phyloP scores from a whole-genome alignment of 2,113 vertebrate species.

The Seriola rivoliana region DNA sequence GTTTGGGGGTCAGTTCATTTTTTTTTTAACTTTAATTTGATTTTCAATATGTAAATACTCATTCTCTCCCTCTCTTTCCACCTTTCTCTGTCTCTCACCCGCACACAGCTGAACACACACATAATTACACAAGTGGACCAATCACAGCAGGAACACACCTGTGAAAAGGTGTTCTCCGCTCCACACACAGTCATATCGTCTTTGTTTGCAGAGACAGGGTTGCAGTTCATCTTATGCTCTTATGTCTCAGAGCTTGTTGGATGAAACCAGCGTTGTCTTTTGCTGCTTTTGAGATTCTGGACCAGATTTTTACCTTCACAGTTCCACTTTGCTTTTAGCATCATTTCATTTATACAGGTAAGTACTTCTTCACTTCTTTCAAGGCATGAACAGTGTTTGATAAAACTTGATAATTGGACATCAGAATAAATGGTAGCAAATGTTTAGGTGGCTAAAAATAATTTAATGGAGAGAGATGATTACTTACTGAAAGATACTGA shows the following conservation, averaged over 20 bases:
- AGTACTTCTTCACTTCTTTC: background rate
- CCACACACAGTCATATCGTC: background rate
- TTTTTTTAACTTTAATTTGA: constrained; percentile 6
- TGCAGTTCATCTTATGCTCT: constrained; percentile 6
- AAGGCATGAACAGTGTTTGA: background rate
- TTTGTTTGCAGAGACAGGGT: constrained; percentile 16
- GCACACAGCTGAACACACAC: background rate
- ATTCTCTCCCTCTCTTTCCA: background rate
- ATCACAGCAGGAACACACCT: constrained; percentile 32
- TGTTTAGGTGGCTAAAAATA: background rate
- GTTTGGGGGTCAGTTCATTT: background rate
- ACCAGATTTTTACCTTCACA: background rate
- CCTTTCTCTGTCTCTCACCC: background rate
- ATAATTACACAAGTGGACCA: constrained; percentile 21
- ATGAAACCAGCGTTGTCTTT: background rate
- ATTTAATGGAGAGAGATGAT: background rate
- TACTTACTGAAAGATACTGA: background rate
- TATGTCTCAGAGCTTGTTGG: background rate
- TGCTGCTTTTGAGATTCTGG: background rate
- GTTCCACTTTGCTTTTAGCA: background rate
- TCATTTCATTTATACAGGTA: constrained; percentile 38
- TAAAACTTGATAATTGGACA: background rate
- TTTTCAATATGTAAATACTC: background rate
- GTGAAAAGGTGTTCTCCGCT: background rate
- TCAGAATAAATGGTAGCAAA: background rate